Base-by-base conservation (phyloP, 2,797 vertebrate species). In the Botia almorhae region DNA sequence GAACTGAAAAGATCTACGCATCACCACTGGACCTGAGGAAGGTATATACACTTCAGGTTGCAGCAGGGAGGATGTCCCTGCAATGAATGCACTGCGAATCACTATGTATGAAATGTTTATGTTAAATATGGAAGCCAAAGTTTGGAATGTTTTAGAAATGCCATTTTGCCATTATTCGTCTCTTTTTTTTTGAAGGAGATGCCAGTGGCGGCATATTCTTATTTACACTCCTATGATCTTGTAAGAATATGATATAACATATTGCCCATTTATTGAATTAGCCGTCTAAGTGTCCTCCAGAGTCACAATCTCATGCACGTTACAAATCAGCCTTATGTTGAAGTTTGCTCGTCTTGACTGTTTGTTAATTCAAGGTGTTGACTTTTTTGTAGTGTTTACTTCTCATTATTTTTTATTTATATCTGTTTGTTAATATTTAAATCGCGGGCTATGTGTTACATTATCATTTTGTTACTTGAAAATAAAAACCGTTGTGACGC, bases 401-500 rank as follows among this genome's bases (percentile, higher is more conserved):
- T 63, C 5, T 26, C 60, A 39, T 39, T 19, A 39, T 43, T 43
- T 4, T 76, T 72, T 72, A 72, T 80, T 80, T 80, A 80, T 76
- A 43, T 39, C 2, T 56, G 16, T 72, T 64, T 43, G 69, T 17
- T 39, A 48, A 72, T 64, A 10, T 39, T 39, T n/a, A 19, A 36
- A 63, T 29, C 55, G 48, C 13, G 16, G 19, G 76, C 11, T 64
- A 64, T 63, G 76, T 56, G 69, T 56, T 72, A 21, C 4, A 16
- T 71, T 33, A n/a, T 58, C n/a, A 29, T 68, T 65, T 67, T 73
- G n/a, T 39, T 64, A 55, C 68, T 75, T 79, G 60, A 78, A 17
- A 81, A 53, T 76, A 76, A 84, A 71, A 83, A 50, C 48, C 50
- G 64, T 84, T 77, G 79, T 77, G 58, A 74, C 67, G 68, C 46